Conservation (phyloP, 2,888 invertebrate species). For the Stegophylla sp. region DNA sequence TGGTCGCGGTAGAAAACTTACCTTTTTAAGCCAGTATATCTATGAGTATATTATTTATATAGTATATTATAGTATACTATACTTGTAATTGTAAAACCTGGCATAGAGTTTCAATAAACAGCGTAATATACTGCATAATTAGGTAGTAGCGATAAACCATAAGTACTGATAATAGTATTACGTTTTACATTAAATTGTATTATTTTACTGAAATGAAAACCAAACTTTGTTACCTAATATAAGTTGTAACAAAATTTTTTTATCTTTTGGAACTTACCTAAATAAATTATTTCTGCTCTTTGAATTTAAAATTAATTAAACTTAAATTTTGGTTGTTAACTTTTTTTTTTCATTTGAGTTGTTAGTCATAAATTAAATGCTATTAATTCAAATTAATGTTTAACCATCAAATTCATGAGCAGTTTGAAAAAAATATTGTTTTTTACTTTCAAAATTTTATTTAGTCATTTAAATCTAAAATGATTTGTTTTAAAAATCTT, state of each 20-base stretch:
- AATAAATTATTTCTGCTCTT: slow-evolving; percentile 23
- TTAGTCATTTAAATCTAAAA: not conserved
- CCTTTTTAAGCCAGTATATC: no score
- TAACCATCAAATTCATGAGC: not conserved
- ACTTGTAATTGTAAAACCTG: no score
- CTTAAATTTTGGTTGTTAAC: not conserved
- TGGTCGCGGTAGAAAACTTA: no score
- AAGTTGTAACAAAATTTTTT: slow-evolving; percentile 21
- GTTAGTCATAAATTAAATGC: slow-evolving; percentile 22
- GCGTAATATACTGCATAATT: no score
- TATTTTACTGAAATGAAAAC: slow-evolving; percentile 24
- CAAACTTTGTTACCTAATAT: slow-evolving; percentile 33
- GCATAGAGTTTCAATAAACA: no score
- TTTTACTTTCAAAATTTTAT: not conserved
- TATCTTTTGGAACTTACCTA: not conserved
- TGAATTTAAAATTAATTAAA: slow-evolving; percentile 3
- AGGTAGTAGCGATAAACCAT: no score
- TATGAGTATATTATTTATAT: no score
- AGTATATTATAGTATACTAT: no score
- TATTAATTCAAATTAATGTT: not conserved
- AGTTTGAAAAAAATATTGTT: slow-evolving; percentile 8
- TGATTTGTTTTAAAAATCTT: slow-evolving; percentile 23
- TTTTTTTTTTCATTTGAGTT: slow-evolving; percentile 21
- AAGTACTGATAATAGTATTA: no score
- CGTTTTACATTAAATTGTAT: slow-evolving; percentile 45